Base-by-base conservation (phyloP, 2,113 vertebrate species). In the Sinocyclocheilus grahami region DNA sequence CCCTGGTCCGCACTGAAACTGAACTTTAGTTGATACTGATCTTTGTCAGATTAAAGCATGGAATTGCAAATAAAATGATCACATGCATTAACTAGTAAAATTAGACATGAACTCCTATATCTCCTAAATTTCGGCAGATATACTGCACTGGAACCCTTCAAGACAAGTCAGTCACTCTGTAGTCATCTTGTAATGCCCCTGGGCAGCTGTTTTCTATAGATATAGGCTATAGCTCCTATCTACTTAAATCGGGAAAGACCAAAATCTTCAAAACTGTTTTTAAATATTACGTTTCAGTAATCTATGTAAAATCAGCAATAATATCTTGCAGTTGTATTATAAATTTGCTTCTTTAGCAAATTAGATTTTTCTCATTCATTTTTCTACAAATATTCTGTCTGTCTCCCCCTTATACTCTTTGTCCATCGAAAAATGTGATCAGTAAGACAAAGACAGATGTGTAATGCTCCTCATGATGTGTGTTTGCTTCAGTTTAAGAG, bases 1-100 rank as follows among this genome's bases (percentile, higher is more conserved):
- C 76, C 51, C 76, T 20, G 27, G 51, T 58, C 7, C 2, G 1
- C 0, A 24, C 58, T 63, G 78, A 39, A 63, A n/a, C 58, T 81
- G 78, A 82, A 67, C 79, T 82, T 82, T 13, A 53, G 80, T 5
- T 51, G n/a, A 82, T 65, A 39, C n/a, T 65, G n/a, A 37, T 39
- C 51, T 20, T 9, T 8, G 5, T 81, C 22, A 42, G 78, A 80
- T 24, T 42, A 67, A 82, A 63, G 9, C 1, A 69, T 9, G 11
- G 16, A 82, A 69, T 22, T 20, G 10, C 24, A 67, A 81, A 51
- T 69, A 51, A 69, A 42, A 51, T 67, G 39, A 33, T 33, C 10
- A 67, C n/a, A 14, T 7, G 24, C 33, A 30, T 77, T 53, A 77
- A 18, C 4, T 10, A 27, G n/a, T 77, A 1, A 53, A 77, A 77